Evolutionary conservation across 37 sponge, comb jelly and placozoan genomes (phyloP), one percentile per base, ranked within the genome.

Genomic region (Chondrosia reniformis): DNA sequence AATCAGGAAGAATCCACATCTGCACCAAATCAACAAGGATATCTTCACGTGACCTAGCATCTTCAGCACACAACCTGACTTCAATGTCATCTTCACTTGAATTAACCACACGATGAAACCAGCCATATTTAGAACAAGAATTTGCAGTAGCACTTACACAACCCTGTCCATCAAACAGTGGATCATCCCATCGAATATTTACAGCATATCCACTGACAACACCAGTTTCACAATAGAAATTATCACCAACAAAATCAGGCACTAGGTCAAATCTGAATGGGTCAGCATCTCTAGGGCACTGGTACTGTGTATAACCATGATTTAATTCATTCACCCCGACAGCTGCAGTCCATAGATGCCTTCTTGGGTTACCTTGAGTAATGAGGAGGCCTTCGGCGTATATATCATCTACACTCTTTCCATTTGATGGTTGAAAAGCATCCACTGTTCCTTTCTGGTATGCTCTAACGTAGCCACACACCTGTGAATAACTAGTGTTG

Each of bases 351-450:
- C 76, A 33, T 37, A 55, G n/a, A 32, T 75, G 76, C 52, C 7
- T 30, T 15, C 44, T 10, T 3, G 43, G 44, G 43, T 5, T 40
- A 38, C 44, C 72, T 39, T 24, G 39, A 25, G 43, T 69, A 24
- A 69, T 69, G n/a, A n/a, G n/a, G 31, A 69, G n/a, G 1, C 72
- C 72, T n/a, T 69, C 72, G 22, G 36, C 72, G 42, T 69, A 69
- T 19, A 7, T 1, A 39, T 36, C 41, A 8, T 69, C 7, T 10
- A 8, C 6, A 12, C 12, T 69, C 4, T 69, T 38, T 59, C 61
- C 61, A 6, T 7, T 7, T 6, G 61, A 59, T 59, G 61, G 61
- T 30, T 59, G 61, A 45, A 49, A 75, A 34, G 55, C 76, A 75
- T 49, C 55, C 56, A 32, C 52, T 10, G 22, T 45, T 1, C 76